Conservation (phyloP, 1,140 invertebrate species). For the Lordiphosa clarofinis region DNA sequence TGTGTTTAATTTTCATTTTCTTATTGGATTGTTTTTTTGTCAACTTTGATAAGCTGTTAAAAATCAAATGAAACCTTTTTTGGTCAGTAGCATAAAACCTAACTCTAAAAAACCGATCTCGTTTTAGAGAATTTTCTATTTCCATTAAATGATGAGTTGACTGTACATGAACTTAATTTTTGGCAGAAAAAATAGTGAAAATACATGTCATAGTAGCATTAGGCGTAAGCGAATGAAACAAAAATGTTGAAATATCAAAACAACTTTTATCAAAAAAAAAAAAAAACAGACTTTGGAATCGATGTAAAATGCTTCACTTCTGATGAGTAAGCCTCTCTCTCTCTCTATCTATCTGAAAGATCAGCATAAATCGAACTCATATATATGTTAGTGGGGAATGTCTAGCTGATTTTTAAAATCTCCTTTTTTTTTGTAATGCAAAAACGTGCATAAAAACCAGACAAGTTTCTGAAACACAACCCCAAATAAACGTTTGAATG, state of each 20-base stretch:
- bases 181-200: constrained; percentile 24
- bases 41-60: neutral
- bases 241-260: constrained; percentile 43
- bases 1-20: too few species aligned
- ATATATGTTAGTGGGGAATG: too few species aligned
- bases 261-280: neutral
- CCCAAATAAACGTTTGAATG: constrained; percentile 36
- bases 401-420: too few species aligned
- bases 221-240: constrained; percentile 36
- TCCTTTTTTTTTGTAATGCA: too few species aligned
- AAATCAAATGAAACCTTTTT: constrained; percentile 18
- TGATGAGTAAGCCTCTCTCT: too few species aligned
- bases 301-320: too few species aligned
- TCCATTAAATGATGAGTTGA: too few species aligned
- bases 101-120: constrained; percentile 43
- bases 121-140: constrained; percentile 62
- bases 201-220: constrained; percentile 61
- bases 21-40: too few species aligned
- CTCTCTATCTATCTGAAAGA: too few species aligned
- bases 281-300: neutral
- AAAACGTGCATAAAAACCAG: constrained; percentile 41
- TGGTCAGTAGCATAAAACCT: constrained; percentile 30
- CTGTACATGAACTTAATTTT: constrained; percentile 2
- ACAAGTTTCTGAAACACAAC: constrained; percentile 43
- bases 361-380: too few species aligned